Evolutionary conservation across 2,888 invertebrate species (phyloP).

Genomic region (Lithophane socia): DNA sequence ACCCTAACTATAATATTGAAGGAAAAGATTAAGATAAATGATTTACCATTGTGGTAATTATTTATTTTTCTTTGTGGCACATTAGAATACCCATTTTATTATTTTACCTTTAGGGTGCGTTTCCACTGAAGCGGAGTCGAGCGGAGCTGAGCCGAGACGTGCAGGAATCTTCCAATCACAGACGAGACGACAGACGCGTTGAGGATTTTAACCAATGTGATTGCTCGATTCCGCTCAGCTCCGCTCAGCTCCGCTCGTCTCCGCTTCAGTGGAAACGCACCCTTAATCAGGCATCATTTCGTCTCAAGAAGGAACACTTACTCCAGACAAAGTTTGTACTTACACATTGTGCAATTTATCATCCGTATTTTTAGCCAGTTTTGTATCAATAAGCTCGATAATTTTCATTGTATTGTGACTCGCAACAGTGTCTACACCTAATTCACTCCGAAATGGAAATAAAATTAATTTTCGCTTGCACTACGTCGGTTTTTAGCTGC

Average conservation of each 20-base stretch:
- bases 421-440: slow-evolving; percentile 55
- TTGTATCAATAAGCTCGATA: slow-evolving; percentile 64
- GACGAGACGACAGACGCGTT: too few relatives aligned
- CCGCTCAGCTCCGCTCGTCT: too few relatives aligned
- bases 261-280: too few relatives aligned
- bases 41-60: neutral
- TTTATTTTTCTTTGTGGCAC: neutral
- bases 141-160: too few relatives aligned
- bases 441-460: slow-evolving; percentile 53
- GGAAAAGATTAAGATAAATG: neutral
- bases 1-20: neutral
- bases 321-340: slow-evolving; percentile 13
- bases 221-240: too few relatives aligned
- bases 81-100: neutral
- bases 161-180: too few relatives aligned
- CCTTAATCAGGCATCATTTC: neutral
- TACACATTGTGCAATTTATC: slow-evolving; percentile 18
- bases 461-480: slow-evolving; percentile 44
- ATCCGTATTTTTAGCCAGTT: slow-evolving; percentile 46
- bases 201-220: too few relatives aligned
- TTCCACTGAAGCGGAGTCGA: too few relatives aligned
- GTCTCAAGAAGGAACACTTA: neutral
- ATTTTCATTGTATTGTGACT: slow-evolving; percentile 65
- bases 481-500: slow-evolving; percentile 54
- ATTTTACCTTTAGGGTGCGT: neutral